Evolutionary conservation across 2,888 invertebrate species (phyloP), one percentile per base, ranked within the genome.

Genomic region (Macaria notata): DNA sequence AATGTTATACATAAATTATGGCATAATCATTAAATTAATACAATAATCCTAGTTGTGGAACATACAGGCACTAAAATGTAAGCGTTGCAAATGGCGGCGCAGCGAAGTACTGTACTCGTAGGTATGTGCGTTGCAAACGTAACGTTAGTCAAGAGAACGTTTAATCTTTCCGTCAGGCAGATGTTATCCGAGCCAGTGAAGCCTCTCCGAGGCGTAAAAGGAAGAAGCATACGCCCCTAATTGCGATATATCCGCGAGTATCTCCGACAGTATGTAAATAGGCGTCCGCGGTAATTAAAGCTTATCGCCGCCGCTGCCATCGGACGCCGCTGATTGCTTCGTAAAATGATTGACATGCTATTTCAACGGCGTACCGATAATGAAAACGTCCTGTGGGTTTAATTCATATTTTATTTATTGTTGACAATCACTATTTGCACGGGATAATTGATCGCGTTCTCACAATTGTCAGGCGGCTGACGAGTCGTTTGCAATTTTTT

Each of bases 371-470:
- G 71, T 70, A 69, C 80, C 79, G 87, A 88, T 90, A 90, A 88
- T 88, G 89, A 84, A 88, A 86, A 86, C 82, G 84, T 87, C 76
- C 72, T 75, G 63, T 67, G 68, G 76, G 76, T 86, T 81, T 86
- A 80, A 84, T 84, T 84, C 80, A 78, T 83, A 80, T 77, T 81
- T 81, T 86, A 84, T 86, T 86, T 83, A 82, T 79, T 85, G 83
- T 86, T 83, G 84, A 86, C 88, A 84, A 89, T 88, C 87, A 86
- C 83, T 88, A 89, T 88, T 89, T 87, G 79, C 86, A 76, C 81
- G 78, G 77, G 83, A 88, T 90, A 91, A 91, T 90, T 90, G 89
- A 90, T 86, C 85, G 83, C 74, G 88, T 90, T 91, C 91, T 88
- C 91, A 90, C 91, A 89, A 90, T 88, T 86, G 88, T 90, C 90